Percentiles rank a stretch among this genome's conserved stretches.
Conservation (phyloP, 2,888 invertebrate species). For the Diabrotica balteata region DNA sequence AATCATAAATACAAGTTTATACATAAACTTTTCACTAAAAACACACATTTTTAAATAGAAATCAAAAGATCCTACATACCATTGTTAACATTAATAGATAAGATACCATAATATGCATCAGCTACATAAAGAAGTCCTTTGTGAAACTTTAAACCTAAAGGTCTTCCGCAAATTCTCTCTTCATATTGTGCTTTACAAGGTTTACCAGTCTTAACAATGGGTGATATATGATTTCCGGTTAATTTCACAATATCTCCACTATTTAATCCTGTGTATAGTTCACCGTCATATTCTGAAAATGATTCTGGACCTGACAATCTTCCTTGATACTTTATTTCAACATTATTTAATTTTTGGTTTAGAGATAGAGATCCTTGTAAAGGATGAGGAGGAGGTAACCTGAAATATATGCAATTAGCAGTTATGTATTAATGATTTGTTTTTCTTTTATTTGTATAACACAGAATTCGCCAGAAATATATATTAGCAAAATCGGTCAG, state of each 20-base stretch:
- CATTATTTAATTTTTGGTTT: conserved; percentile 72
- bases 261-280: conserved; percentile 80
- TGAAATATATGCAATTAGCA: conserved; percentile 9
- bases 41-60: neutral
- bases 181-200: conserved; percentile 76
- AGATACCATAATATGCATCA: conserved; percentile 91
- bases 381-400: conserved; percentile 56
- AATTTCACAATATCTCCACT: conserved; percentile 83
- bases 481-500: too few relatives aligned
- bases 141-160: conserved; percentile 86
- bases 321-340: conserved; percentile 72
- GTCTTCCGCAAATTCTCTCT: conserved; percentile 88
- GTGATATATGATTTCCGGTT: conserved; percentile 72
- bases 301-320: conserved; percentile 83
- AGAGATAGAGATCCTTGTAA: conserved; percentile 68
- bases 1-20: too few relatives aligned
- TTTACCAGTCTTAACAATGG: conserved; percentile 78
- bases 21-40: too few relatives aligned
- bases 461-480: too few relatives aligned
- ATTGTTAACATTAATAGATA: conserved; percentile 79
- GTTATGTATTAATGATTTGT: too few relatives aligned
- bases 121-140: conserved; percentile 75
- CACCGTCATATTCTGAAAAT: conserved; percentile 75
- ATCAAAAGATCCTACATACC: conserved; percentile 54
- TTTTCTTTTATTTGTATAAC: too few relatives aligned